phyloP scores from a whole-genome alignment of 2,888 invertebrate genomes.

The Molanna angustata region DNA sequence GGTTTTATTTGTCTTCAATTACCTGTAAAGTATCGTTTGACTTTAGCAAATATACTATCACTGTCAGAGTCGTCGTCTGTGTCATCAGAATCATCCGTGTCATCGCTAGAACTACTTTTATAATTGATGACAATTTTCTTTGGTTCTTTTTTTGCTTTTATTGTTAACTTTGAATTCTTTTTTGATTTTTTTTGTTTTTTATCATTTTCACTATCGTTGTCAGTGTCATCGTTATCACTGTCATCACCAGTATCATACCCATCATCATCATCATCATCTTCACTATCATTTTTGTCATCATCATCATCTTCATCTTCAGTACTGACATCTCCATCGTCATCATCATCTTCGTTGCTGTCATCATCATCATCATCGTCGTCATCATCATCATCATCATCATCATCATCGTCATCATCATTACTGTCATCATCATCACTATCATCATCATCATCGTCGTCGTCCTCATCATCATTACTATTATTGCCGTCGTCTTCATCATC shows the following conservation, averaged over 20 bases:
- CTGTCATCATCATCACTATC: slow-evolving; percentile 43
- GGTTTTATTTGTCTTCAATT: slow-evolving; percentile 47
- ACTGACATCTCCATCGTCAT: slow-evolving; percentile 42
- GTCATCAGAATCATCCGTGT: slow-evolving; percentile 35
- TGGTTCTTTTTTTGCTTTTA: slow-evolving; percentile 43
- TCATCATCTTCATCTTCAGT: slow-evolving; percentile 36
- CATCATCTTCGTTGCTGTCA: slow-evolving; percentile 45
- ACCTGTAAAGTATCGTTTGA: slow-evolving; percentile 55
- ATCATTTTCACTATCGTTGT: slow-evolving; percentile 41
- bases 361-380: slow-evolving; percentile 46
- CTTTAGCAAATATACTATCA: slow-evolving; percentile 49
- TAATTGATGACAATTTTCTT: slow-evolving; percentile 39
- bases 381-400: slow-evolving; percentile 43
- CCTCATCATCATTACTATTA: slow-evolving; percentile 47
- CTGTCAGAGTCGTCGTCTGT: slow-evolving; percentile 37
- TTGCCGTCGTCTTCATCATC: slow-evolving; percentile 45
- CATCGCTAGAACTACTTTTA: slow-evolving; percentile 35
- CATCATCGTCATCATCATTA: slow-evolving; percentile 41
- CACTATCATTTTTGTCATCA: slow-evolving; percentile 42
- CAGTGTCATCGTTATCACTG: slow-evolving; percentile 41
- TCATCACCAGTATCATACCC: slow-evolving; percentile 47
- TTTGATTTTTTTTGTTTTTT: slow-evolving; percentile 41
- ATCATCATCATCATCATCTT: slow-evolving; percentile 43
- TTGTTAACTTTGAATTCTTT: slow-evolving; percentile 39
- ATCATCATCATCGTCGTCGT: slow-evolving; percentile 48